Evolutionary conservation across 2,797 vertebrate genomes (phyloP).

Genomic region (Halcyon badia): DNA sequence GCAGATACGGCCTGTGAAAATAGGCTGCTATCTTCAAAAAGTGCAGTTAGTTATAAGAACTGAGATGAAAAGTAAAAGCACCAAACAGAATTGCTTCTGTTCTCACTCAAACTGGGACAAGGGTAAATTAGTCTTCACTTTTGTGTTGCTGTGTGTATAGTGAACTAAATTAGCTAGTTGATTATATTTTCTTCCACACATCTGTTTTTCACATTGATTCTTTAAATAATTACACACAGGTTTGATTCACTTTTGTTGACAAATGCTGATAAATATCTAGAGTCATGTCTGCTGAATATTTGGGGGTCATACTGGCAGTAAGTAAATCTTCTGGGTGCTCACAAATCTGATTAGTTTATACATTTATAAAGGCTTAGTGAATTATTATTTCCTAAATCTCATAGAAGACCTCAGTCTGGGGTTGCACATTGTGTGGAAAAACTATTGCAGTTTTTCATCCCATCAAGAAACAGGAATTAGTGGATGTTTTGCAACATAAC

Average conservation of each 20-base stretch:
- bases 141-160: fast-evolving
- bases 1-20: no score
- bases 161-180: not conserved
- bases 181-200: not conserved
- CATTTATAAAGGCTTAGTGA: not conserved
- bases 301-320: not conserved
- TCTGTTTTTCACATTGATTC: not conserved
- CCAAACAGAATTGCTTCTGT: no score
- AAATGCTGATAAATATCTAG: not conserved
- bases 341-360: not conserved
- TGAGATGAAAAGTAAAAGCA: no score
- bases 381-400: not conserved
- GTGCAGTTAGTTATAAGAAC: no score
- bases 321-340: not conserved
- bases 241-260: not conserved
- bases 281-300: not conserved
- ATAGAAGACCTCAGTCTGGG: not conserved
- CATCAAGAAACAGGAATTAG: not conserved
- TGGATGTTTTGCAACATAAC: not conserved
- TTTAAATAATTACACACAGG: not conserved
- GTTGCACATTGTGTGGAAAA: fast-evolving
- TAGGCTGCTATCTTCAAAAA: no score
- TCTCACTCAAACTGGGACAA: no score
- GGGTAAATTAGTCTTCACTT: not conserved
- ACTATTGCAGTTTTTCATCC: not conserved